Conservation (phyloP, 2,113 vertebrate genomes). For the Nanger granti region DNA sequence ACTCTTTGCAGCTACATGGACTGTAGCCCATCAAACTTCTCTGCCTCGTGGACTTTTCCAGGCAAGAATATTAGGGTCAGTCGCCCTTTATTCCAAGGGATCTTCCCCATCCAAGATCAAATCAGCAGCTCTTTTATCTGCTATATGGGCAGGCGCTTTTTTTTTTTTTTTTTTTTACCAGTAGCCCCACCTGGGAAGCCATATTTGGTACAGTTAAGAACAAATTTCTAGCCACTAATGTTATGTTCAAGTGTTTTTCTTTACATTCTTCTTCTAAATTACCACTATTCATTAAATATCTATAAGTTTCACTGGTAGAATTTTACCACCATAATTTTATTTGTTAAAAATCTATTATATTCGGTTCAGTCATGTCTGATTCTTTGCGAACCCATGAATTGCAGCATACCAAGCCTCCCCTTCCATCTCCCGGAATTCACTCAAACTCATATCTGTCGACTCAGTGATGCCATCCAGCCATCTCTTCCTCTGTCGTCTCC, state of each 20-base stretch:
- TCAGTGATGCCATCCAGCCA: too few relatives aligned
- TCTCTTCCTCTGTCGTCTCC: too few relatives aligned
- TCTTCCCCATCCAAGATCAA: neutral
- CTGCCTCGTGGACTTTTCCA: neutral
- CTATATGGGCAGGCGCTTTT: neutral
- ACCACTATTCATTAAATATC: neutral
- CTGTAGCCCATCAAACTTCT: neutral
- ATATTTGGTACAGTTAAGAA: neutral
- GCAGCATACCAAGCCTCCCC: too few relatives aligned
- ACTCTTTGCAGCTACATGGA: neutral
- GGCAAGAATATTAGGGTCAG: neutral
- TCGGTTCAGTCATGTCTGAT: too few relatives aligned
- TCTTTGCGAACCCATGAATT: too few relatives aligned
- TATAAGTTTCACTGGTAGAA: neutral
- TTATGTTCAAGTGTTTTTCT: neutral
- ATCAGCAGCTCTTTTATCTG: neutral
- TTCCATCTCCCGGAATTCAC: too few relatives aligned
- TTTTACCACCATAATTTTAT: neutral
- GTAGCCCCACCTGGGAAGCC: neutral
- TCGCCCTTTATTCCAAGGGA: neutral
- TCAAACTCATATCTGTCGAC: fast-evolving
- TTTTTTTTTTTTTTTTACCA: neutral
- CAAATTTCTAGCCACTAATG: neutral
- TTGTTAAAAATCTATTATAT: neutral
- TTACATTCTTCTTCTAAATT: neutral